These are phyloP conservation scores for Trinorchestia longiramus DNA, from an alignment of 1,140 invertebrate genomes.

Conservation along the genomic window DNA sequence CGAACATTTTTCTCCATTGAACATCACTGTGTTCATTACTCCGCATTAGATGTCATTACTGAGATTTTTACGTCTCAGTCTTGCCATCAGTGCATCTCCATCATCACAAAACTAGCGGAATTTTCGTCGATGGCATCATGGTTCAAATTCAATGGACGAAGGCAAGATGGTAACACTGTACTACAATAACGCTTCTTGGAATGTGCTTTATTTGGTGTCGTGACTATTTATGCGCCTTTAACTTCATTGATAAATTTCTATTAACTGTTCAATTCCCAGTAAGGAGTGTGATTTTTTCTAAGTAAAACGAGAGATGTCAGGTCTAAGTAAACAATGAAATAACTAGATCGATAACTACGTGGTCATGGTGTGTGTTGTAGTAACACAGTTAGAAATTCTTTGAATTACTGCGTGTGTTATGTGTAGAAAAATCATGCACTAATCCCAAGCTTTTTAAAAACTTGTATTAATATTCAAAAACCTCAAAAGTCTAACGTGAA, in stretches of 20 bases:
- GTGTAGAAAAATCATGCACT: too few species aligned
- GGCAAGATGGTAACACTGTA: background rate
- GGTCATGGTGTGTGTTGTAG: too few species aligned
- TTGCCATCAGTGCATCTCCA: background rate
- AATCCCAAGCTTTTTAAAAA: too few species aligned
- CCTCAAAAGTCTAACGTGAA: too few species aligned
- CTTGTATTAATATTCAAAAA: too few species aligned
- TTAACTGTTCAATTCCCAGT: background rate
- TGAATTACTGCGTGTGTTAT: too few species aligned
- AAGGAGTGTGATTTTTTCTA: background rate
- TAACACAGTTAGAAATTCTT: too few species aligned
- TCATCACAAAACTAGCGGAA: background rate
- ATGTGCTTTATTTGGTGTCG: background rate
- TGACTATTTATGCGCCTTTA: background rate
- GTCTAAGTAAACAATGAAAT: background rate
- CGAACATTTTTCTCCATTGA: slow-evolving; percentile 9
- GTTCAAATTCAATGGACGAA: background rate
- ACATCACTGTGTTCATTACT: slow-evolving; percentile 21
- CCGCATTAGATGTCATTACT: background rate
- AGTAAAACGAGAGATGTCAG: background rate
- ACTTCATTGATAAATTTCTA: background rate
- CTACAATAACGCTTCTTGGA: background rate
- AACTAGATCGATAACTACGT: too few species aligned
- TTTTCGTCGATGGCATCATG: background rate
- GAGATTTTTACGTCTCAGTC: background rate